Evolutionary conservation across 2,797 vertebrate genomes (phyloP).

Genomic region (Mastacembelus armatus): DNA sequence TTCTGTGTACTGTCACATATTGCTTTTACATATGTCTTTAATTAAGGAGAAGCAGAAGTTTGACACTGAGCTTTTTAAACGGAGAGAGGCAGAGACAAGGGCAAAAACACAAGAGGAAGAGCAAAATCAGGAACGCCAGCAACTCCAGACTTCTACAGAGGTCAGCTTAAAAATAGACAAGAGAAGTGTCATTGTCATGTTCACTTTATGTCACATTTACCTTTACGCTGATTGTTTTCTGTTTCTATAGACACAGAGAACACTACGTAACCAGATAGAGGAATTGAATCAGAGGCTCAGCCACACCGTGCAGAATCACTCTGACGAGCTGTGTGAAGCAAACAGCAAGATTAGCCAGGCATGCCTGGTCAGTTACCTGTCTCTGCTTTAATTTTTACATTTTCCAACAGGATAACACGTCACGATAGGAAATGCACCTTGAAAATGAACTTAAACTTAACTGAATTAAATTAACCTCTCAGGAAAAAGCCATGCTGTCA

Average conservation of each 20-base stretch:
- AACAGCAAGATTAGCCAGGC: constrained; percentile 75
- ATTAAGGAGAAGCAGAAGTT: constrained; percentile 59
- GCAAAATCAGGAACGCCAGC: constrained; percentile 63
- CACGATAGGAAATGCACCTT: neutral
- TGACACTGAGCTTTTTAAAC: constrained; percentile 64
- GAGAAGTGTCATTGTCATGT: neutral
- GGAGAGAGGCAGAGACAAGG: constrained; percentile 70
- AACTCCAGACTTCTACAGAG: constrained; percentile 70
- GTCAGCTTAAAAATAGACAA: constrained; percentile 41
- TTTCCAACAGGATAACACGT: neutral
- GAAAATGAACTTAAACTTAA: constrained; percentile 5
- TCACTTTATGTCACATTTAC: neutral
- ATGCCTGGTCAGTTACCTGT: constrained; percentile 74
- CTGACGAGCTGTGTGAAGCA: constrained; percentile 73
- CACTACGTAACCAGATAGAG: constrained; percentile 67
- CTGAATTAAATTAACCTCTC: too few relatives aligned
- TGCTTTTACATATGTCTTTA: constrained; percentile 3
- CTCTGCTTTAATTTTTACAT: neutral
- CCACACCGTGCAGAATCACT: constrained; percentile 46
- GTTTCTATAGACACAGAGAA: constrained; percentile 65
- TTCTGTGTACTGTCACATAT: neutral
- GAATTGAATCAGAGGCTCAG: constrained; percentile 71
- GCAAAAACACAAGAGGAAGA: constrained; percentile 71
- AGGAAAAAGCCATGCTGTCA: constrained; percentile 83
- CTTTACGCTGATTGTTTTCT: neutral